Base-by-base conservation (phyloP, 2,113 vertebrate species). In the Petrocephalus zakoni region DNA sequence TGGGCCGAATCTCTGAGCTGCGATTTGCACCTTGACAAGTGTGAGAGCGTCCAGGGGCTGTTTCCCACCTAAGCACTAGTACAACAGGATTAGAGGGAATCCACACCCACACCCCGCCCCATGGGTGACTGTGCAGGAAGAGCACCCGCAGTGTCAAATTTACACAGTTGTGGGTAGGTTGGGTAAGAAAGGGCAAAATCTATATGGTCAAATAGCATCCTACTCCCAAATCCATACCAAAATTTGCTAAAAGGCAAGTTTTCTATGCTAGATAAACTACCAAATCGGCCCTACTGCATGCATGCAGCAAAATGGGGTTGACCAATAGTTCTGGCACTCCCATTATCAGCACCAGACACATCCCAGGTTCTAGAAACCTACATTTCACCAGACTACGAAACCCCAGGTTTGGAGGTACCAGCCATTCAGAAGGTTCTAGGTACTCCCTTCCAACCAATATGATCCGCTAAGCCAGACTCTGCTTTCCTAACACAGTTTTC, bases 81-180 rank as follows among this genome's bases (percentile, higher is more conserved):
- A 8, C 72, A 25, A 90, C 42, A 10, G 95, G 93, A 90, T 94
- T 93, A 91, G 94, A 95, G 96, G 91, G 89, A 93, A 47, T 47
- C 91, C 91, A 89, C 29, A 37, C 68, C 87, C 46, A 5, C 8
- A 21, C 49, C 68, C 1, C 17, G 5, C 78, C 7, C 19, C 42
- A 46, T 21, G 78, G 42, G 1, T 46, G 46, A 49, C 21, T 83
- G 46, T n/a, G 46, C 81, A 83, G 81, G 37, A 83, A 49, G 8
- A 83, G 52, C 52, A 53, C n/a, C 22, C n/a, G 2, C 84, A 53
- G 25, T 56, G 84, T 86, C 52, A 86, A 19, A 53, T 55, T 34
- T 11, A 83, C 9, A 2, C 9, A 22, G 21, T 42, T 13, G 46
- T 22, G 7, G 46, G 15, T 78, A 78, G 34, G 72, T 37, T 19